Conservation (phyloP, 2,888 invertebrate species). For the Magallana nippona region DNA sequence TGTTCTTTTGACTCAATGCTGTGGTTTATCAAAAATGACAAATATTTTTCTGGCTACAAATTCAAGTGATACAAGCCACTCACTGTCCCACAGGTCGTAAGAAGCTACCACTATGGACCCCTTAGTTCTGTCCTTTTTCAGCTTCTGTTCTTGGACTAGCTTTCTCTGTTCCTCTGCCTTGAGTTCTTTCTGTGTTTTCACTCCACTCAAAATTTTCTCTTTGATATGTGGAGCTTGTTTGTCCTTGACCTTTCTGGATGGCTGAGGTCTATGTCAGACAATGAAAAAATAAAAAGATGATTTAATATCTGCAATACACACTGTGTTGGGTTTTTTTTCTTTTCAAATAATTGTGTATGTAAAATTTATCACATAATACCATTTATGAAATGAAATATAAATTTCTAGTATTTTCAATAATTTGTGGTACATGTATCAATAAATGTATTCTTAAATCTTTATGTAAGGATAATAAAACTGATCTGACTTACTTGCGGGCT, state of each 20-base stretch:
- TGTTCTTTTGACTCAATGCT: no score
- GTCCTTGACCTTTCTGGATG: constrained; percentile 40
- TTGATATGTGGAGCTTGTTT: constrained; percentile 47
- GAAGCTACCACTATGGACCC: constrained; percentile 46
- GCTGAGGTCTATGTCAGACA: constrained; percentile 45
- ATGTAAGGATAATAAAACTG: background rate
- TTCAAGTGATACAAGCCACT: background rate
- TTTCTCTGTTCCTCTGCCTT: constrained; percentile 55
- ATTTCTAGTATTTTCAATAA: background rate
- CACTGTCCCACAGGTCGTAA: constrained; percentile 64
- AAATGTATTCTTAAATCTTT: background rate
- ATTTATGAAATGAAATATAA: background rate
- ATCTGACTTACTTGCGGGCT: constrained; percentile 57
- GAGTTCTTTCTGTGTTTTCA: constrained; percentile 50
- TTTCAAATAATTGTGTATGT: no score
- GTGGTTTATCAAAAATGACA: no score
- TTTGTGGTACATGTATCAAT: no score
- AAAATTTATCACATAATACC: no score
- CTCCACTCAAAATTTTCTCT: constrained; percentile 56
- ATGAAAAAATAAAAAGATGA: background rate
- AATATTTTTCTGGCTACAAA: background rate
- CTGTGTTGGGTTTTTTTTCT: background rate
- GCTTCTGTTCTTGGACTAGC: constrained; percentile 44
- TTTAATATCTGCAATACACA: background rate
- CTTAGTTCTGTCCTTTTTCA: constrained; percentile 40